phyloP scores from a whole-genome alignment of 2,797 vertebrate genomes.

The Oryzias sinensis region DNA sequence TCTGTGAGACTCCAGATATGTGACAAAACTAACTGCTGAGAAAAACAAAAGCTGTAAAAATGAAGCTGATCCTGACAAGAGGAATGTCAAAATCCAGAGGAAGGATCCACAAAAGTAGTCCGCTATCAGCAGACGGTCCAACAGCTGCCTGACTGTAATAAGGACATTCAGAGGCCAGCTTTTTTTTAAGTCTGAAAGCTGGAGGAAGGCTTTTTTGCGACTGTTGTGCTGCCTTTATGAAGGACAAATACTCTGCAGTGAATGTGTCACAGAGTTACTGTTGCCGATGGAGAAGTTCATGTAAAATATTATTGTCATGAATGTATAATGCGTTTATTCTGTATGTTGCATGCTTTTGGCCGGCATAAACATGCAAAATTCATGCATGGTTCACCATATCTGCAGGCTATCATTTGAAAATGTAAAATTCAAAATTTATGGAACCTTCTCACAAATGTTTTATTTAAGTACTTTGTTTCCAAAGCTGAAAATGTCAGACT shows the following conservation, averaged over 20 bases:
- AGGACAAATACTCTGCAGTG: neutral
- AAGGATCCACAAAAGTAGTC: constrained; percentile 10
- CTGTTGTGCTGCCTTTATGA: constrained; percentile 7
- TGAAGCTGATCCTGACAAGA: constrained; percentile 45
- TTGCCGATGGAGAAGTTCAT: constrained; percentile 9
- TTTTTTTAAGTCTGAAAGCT: constrained; percentile 21
- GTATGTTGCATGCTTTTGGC: too few relatives aligned
- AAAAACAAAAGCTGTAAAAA: constrained; percentile 30
- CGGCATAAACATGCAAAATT: too few relatives aligned
- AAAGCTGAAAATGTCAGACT: too few relatives aligned
- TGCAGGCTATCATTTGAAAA: too few relatives aligned
- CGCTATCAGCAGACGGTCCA: constrained; percentile 23
- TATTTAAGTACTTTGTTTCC: too few relatives aligned
- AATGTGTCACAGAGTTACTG: constrained; percentile 14
- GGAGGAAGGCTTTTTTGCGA: constrained; percentile 8
- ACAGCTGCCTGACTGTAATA: constrained; percentile 32
- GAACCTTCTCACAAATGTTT: too few relatives aligned
- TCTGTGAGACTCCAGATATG: constrained; percentile 29
- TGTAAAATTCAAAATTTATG: too few relatives aligned
- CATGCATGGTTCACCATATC: too few relatives aligned
- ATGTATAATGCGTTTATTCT: too few relatives aligned
- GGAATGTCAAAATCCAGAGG: constrained; percentile 12
- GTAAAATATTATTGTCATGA: neutral
- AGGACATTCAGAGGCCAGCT: constrained; percentile 36
- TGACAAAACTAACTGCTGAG: constrained; percentile 40